phyloP scores from a whole-genome alignment of 2,888 invertebrate species.

The Sminthurinus aureus region DNA sequence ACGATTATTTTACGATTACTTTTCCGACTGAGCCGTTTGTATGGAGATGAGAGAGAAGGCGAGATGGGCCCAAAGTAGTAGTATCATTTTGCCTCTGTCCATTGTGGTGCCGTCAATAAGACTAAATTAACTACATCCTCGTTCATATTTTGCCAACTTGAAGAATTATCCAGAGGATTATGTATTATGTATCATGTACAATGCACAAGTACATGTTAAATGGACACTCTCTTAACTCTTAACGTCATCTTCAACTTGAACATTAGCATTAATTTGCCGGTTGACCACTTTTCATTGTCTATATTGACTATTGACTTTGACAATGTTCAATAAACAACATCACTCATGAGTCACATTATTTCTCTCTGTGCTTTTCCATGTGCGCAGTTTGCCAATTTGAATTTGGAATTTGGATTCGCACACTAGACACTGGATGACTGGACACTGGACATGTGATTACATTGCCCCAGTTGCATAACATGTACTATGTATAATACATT shows the following conservation, averaged over 20 bases:
- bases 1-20: conserved; percentile 15
- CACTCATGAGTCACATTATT: no score
- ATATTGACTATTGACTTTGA: not conserved
- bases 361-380: not conserved
- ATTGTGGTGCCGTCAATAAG: conserved; percentile 19
- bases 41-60: not conserved
- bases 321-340: not conserved
- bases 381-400: not conserved
- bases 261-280: not conserved
- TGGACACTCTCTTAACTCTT: not conserved
- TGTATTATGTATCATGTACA: not conserved
- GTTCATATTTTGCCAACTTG: not conserved
- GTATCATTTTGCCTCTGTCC: conserved; percentile 1
- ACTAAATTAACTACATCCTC: conserved; percentile 35
- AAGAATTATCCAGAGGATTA: not conserved
- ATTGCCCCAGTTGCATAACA: no score
- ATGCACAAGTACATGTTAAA: not conserved
- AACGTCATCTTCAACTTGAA: not conserved
- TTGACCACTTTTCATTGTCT: not conserved
- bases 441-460: not conserved
- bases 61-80: conserved; percentile 16
- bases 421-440: no score
- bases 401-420: not conserved
- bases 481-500: not conserved
- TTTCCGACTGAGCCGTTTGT: conserved; percentile 27